Base-by-base conservation (phyloP, 1,140 invertebrate species). In the Linepithema humile region DNA sequence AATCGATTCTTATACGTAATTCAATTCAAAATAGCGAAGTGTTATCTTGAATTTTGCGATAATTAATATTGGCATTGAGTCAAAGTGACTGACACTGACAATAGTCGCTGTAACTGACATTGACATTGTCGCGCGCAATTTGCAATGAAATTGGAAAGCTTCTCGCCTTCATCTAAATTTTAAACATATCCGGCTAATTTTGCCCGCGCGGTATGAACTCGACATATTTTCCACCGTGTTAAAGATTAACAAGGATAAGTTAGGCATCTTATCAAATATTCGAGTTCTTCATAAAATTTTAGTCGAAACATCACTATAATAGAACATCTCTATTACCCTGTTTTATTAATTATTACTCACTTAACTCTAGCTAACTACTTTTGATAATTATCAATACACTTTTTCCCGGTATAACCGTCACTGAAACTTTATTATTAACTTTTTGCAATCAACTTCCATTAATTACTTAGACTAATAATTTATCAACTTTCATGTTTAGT, bases 41-140 rank as follows among this genome's bases (percentile, higher is more conserved):
- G 35, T 69, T 80, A 40, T 80, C 64, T 80, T 80, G 48, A 12
- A 80, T 80, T 40, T 69, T 2, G 23, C 48, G 9, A 23, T 80
- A 80, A 80, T 80, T 80, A 48, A 80, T 69, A 80, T 69, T 67
- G 75, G 15, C 75, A 38, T 80, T 80, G 62, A 80, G 60, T 55
- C 35, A 53, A 9, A 20, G 23, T 43, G 35, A 80, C 35, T 80
- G 75, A 80, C 62, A 69, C 26, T 75, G 38, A 74, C 38, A 70
- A 15, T 57, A 40, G 38, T 65, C 60, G 57, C 73, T 77, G 60
- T 77, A 77, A 77, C 59, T 77, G 62, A 77, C 74, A 77, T 67
- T 78, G 75, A 69, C 75, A 69, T 32, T 78, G 48, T 80, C 48
- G 20, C 48, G 38, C 20, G 64, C 6, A 55, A 77, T 77, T 65